phyloP scores from a whole-genome alignment of 1,140 invertebrate species.

The Drosophila chauvacae region DNA sequence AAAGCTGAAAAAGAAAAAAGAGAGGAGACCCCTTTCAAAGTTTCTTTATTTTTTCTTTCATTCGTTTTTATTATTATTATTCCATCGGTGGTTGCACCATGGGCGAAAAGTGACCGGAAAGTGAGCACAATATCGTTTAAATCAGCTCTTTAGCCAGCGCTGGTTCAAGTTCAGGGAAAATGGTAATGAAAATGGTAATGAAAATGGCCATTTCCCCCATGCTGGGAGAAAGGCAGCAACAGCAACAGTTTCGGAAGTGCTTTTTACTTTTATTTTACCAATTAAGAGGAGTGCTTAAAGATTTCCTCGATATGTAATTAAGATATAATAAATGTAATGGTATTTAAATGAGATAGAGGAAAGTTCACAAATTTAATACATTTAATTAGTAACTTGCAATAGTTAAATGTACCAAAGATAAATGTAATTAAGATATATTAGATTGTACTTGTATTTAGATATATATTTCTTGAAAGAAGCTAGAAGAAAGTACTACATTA shows the following conservation, averaged over 20 bases:
- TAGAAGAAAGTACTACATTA: neutral
- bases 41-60: conserved; percentile 19
- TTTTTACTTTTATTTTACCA: neutral
- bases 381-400: too few species aligned
- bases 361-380: neutral
- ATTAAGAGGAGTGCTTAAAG: neutral
- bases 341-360: too few species aligned
- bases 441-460: too few species aligned
- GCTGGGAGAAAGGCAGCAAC: neutral
- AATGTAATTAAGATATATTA: neutral
- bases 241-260: neutral
- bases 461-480: too few species aligned
- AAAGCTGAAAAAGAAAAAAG: conserved; percentile 20
- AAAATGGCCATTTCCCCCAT: neutral
- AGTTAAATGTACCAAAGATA: too few species aligned
- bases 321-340: neutral
- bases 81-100: conserved; percentile 32
- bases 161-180: conserved; percentile 46
- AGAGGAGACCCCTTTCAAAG: conserved; percentile 27
- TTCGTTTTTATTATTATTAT: conserved; percentile 36
- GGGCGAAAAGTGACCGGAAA: conserved; percentile 34
- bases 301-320: neutral
- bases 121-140: conserved; percentile 18
- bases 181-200: conserved; percentile 6
- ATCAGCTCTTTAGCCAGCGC: neutral